A percentile compares a stretch with the other conserved stretches of the same genome.
Conservation (phyloP, 2,888 invertebrate genomes). For the Alloscopus bannaensis region DNA sequence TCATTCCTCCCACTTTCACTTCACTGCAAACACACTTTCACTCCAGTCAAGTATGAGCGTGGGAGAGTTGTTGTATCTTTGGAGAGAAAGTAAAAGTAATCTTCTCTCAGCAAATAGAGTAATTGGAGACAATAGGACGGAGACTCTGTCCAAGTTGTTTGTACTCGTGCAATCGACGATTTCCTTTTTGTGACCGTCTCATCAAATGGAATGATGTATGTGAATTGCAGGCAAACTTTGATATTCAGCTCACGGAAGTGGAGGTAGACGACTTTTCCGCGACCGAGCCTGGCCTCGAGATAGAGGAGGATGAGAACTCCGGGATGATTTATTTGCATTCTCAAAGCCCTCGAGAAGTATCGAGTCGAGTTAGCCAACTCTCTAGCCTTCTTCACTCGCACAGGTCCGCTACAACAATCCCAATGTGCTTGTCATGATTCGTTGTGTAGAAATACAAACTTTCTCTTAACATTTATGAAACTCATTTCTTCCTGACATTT, state of each 20-base stretch:
- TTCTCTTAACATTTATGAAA: too few species aligned
- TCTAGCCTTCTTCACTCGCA: constrained; percentile 86
- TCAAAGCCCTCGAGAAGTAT: constrained; percentile 77
- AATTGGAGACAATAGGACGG: too few species aligned
- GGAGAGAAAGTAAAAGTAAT: neutral
- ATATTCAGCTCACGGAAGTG: constrained; percentile 66
- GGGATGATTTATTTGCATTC: constrained; percentile 71
- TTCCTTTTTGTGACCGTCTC: constrained; percentile 24
- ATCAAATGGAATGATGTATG: constrained; percentile 12
- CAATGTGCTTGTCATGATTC: too few species aligned
- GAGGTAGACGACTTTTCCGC: constrained; percentile 62
- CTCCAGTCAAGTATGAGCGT: neutral
- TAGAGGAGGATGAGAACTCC: constrained; percentile 68
- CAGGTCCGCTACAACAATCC: constrained; percentile 78
- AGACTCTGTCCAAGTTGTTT: neutral
- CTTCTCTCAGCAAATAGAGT: neutral
- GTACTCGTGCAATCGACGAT: constrained; percentile 48
- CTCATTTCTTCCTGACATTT: too few species aligned
- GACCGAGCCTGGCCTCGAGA: constrained; percentile 58
- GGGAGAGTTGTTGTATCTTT: neutral
- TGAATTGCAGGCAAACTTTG: constrained; percentile 59
- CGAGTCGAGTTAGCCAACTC: constrained; percentile 81
- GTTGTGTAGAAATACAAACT: too few species aligned
- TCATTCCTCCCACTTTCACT: constrained; percentile 8
- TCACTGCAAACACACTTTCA: neutral